A percentile compares a stretch with the other conserved stretches of the same genome.
Conservation (phyloP, 2,888 invertebrate genomes). For the Conops quadrifasciatus region DNA sequence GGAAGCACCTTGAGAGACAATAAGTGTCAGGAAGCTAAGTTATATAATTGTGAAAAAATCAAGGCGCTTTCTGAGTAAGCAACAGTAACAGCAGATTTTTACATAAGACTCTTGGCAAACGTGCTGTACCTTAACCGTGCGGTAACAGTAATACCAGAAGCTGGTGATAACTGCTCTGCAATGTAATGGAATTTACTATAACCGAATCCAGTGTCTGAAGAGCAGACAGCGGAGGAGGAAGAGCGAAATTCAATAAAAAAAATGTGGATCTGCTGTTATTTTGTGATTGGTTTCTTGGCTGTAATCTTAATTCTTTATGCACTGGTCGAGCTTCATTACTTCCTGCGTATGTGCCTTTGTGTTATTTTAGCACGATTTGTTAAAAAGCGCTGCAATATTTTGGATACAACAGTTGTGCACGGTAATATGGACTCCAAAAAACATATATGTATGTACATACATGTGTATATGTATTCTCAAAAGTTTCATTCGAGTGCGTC, state of each 20-base stretch:
- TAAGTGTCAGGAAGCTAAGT: not conserved
- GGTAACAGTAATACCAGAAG: not conserved
- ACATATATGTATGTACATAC: not conserved
- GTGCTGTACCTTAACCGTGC: not conserved
- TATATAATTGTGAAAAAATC: too few species aligned
- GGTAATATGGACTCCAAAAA: constrained; percentile 74
- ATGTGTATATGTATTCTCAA: not conserved
- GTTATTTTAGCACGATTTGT: constrained; percentile 73
- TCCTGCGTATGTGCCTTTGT: constrained; percentile 74
- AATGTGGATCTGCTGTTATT: constrained; percentile 51
- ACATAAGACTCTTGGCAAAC: too few species aligned
- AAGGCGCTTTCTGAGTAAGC: too few species aligned
- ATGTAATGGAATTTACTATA: not conserved
- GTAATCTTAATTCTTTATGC: constrained; percentile 68
- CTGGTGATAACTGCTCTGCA: not conserved
- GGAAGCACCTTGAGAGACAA: not conserved
- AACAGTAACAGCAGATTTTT: too few species aligned
- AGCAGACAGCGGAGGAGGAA: not conserved
- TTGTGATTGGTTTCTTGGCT: constrained; percentile 55
- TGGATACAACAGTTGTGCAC: constrained; percentile 73
- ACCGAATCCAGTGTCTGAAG: not conserved
- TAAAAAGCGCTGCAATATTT: constrained; percentile 72
- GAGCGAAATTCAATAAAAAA: not conserved
- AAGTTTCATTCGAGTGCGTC: not conserved
- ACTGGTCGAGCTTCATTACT: constrained; percentile 77